Base-by-base conservation (phyloP, 2,888 invertebrate genomes). In the Nymphalis c-album region DNA sequence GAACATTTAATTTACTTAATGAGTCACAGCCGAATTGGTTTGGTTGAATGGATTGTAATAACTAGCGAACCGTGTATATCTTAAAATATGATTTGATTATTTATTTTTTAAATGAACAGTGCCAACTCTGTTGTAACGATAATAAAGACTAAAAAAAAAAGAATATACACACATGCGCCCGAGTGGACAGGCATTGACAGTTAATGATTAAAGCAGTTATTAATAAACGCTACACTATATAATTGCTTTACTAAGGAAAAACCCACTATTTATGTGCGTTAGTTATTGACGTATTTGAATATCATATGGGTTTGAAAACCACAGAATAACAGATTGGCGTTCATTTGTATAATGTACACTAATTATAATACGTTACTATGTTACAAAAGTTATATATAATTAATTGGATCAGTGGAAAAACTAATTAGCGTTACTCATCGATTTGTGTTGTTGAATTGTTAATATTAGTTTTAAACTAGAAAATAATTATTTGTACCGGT, bases 1-100 rank as follows among this genome's bases (percentile, higher is more conserved):
- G 67, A 59, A 67, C 64, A 71, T 69, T 69, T 63, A 59, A 68
- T 57, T 60, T 26, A 59, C 50, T 64, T 45, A 55, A 71, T 67
- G 64, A 50, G 50, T 55, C 63, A 69, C 68, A 64, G 50, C 35
- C 50, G 57, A 61, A 69, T 67, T 64, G 64, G 59, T 67, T 64
- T 53, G 22, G 53, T 71, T 35, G 67, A 71, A 67, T 53, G 20
- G 48, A 60, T 59, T 66, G 61, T 63, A 68, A 50, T 68, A 60
- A 63, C 71, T 60, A 71, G 22, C 31, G 57, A 53, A 71, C 71
- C 65, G 70, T 70, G 60, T 68, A 68, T 65, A 60, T 68, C 64
- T 65, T 61, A 64, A 67, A 70, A 70, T 70, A 58, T 57, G 17
- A 58, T 18, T 40, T 35, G 35, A 57, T 57, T 57, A n/a, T 35